Evolutionary conservation across 2,888 invertebrate genomes (phyloP).

Genomic region (Furcula furcula): DNA sequence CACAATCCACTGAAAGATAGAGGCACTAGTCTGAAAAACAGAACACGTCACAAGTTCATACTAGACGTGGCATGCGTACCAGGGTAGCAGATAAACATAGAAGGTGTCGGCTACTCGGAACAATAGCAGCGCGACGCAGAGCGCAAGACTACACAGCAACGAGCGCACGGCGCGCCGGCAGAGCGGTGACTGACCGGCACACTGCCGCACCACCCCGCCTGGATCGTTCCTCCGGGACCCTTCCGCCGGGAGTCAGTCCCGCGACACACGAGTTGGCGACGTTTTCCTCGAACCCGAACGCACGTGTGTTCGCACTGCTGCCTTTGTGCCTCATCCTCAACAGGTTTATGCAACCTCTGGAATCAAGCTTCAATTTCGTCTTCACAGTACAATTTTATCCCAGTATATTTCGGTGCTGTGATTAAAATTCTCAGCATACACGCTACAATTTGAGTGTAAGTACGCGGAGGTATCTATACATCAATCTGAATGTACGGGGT

Average conservation of each 20-base stretch:
- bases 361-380: slow-evolving; percentile 17
- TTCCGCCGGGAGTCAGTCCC: slow-evolving; percentile 69
- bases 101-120: slow-evolving; percentile 49
- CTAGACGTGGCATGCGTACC: slow-evolving; percentile 54
- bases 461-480: slow-evolving; percentile 27
- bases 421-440: slow-evolving; percentile 33
- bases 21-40: slow-evolving; percentile 50
- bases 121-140: slow-evolving; percentile 47
- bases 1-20: slow-evolving; percentile 61
- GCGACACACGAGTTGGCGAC: slow-evolving; percentile 38
- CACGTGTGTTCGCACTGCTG: slow-evolving; percentile 40
- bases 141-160: slow-evolving; percentile 42
- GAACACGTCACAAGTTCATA: slow-evolving; percentile 64
- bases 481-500: slow-evolving; percentile 28
- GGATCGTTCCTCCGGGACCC: slow-evolving; percentile 73
- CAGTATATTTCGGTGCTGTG: slow-evolving; percentile 8
- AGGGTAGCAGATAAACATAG: slow-evolving; percentile 62
- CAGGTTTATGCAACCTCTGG: slow-evolving; percentile 30
- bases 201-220: slow-evolving; percentile 75
- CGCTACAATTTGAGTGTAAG: slow-evolving; percentile 23
- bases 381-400: slow-evolving; percentile 15
- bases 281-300: slow-evolving; percentile 43
- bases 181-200: slow-evolving; percentile 81
- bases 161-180: slow-evolving; percentile 73
- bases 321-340: slow-evolving; percentile 40